Conservation (phyloP, 2,888 invertebrate genomes). For the Dioctria linearis region DNA sequence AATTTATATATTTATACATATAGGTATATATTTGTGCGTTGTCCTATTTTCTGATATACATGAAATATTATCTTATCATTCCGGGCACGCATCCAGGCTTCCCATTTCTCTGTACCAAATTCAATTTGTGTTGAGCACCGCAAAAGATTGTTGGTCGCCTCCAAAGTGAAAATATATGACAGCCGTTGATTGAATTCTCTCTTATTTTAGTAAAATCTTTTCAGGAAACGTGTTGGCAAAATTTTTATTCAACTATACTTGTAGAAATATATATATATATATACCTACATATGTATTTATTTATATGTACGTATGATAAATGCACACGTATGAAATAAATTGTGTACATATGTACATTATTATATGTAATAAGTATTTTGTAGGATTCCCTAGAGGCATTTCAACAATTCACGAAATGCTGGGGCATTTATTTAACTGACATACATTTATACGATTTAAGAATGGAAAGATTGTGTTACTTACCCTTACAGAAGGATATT, state of each 20-base stretch:
- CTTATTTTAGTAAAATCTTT: constrained; percentile 52
- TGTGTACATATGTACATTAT: too few relatives aligned
- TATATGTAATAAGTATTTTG: too few relatives aligned
- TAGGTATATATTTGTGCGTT: background rate
- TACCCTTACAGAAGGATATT: too few relatives aligned
- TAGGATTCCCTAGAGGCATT: too few relatives aligned
- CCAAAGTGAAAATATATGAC: constrained; percentile 55
- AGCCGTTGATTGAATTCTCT: constrained; percentile 55
- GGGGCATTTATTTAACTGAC: too few relatives aligned
- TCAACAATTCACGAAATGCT: too few relatives aligned
- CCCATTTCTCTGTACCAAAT: constrained; percentile 41
- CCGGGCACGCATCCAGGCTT: constrained; percentile 54
- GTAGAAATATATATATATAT: too few relatives aligned
- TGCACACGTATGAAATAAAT: too few relatives aligned
- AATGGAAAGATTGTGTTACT: too few relatives aligned
- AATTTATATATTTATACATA: background rate
- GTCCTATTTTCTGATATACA: background rate
- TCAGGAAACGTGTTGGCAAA: constrained; percentile 24
- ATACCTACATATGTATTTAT: too few relatives aligned
- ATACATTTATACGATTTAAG: too few relatives aligned
- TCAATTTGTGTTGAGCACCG: constrained; percentile 32
- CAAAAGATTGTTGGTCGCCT: constrained; percentile 46
- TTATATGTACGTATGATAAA: too few relatives aligned
- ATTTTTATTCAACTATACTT: background rate
- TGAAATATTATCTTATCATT: constrained; percentile 53